Base-by-base conservation (phyloP, 2,113 vertebrate species). In the Cryptomyrus ogoouensis region DNA sequence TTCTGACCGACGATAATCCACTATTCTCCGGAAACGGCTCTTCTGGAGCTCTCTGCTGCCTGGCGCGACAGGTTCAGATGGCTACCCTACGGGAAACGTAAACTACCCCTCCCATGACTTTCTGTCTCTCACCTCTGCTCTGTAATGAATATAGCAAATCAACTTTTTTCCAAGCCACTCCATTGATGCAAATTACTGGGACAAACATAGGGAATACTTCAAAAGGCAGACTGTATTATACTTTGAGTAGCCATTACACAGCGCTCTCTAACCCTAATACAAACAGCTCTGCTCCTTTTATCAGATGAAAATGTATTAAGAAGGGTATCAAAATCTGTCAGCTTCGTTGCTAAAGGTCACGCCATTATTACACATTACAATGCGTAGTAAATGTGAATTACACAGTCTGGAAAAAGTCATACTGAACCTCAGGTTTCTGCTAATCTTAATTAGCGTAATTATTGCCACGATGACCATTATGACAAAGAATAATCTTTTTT, bases 211-310 rank as follows among this genome's bases (percentile, higher is more conserved):
- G n/a, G 19, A 27, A 50, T 27, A 87, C 89, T 87, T 90, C 89
- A 90, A 85, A 80, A 89, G 89, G 42, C 80, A 80, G 46, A 89
- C 31, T 44, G 77, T 85, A 89, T 89, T 89, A 62, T 39, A 31
- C 24, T 31, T 13, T 46, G 35, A 84, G 89, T 58, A 80, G 80
- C 52, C 89, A 85, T 89, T 80, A 89, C 77, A 31, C 27, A 80
- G 74, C n/a, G 24, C 83, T 85, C 80, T 85, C 80, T 12, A 56
- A 56, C 5, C 52, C 80, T 62, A 27, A 89, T 15, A 77, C 77
- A 84, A 53, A 46, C 50, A 89, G 62, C 56, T 46, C 49, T 2
- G 46, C 15, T 70, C n/a, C 47, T 80, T 89, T 50, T 19, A 80
- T 35, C 89, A 84, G 52, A 89, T 46, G 52, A 85, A 9, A 89